These are phyloP conservation scores for Polyploca ridens DNA, from an alignment of 2,888 invertebrate species.

Conservation along the genomic window DNA sequence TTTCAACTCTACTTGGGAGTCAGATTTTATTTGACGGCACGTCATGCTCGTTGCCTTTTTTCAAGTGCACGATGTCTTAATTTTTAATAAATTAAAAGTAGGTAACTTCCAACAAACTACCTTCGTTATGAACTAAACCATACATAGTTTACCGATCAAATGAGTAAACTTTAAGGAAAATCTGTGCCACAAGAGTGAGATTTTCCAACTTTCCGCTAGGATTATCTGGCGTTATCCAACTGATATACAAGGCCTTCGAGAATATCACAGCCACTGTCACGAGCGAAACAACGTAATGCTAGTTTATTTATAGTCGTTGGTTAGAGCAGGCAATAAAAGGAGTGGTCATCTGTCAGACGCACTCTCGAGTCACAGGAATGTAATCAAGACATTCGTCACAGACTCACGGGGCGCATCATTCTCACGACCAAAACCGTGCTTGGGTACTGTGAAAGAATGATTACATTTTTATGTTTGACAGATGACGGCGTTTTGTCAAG, in stretches of 20 bases:
- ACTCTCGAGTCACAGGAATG: conserved; percentile 67
- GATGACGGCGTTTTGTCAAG: conserved; percentile 45
- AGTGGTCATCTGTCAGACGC: conserved; percentile 69
- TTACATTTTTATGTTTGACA: conserved; percentile 58
- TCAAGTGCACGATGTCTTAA: too few relatives aligned
- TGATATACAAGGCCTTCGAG: conserved; percentile 22
- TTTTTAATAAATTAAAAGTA: too few relatives aligned
- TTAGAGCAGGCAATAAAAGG: conserved; percentile 60
- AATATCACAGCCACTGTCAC: conserved; percentile 23
- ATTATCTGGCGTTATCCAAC: conserved; percentile 21
- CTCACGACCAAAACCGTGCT: conserved; percentile 45
- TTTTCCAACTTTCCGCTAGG: conserved; percentile 1
- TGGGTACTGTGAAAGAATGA: conserved; percentile 51
- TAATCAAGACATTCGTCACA: conserved; percentile 75
- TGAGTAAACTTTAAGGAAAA: neutral
- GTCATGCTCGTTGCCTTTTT: too few relatives aligned
- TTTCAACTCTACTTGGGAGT: too few relatives aligned
- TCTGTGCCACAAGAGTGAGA: neutral
- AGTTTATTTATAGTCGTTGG: conserved; percentile 56
- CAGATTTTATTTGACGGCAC: too few relatives aligned
- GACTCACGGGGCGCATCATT: conserved; percentile 50
- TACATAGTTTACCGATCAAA: neutral
- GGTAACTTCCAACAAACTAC: neutral
- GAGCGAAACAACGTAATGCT: conserved; percentile 41
- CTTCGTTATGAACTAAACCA: neutral